Percentiles rank a stretch among this genome's conserved stretches.
Evolutionary conservation across 2,888 invertebrate species (phyloP).

Genomic region (Troilus luridus): DNA sequence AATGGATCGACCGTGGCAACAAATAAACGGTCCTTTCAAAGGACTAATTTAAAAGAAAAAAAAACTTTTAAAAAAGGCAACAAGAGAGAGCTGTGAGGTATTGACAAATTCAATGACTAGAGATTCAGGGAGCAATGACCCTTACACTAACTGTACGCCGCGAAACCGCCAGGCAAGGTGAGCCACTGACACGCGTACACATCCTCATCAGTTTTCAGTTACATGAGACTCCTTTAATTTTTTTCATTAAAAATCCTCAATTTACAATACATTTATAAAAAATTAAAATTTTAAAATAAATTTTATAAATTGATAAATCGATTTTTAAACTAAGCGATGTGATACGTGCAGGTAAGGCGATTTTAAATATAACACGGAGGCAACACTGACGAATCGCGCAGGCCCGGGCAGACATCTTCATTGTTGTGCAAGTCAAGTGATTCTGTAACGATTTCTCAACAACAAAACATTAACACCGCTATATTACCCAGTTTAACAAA

Average conservation of each 20-base stretch:
- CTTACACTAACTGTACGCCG: constrained; percentile 25
- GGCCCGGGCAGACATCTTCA: constrained; percentile 39
- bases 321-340: no score
- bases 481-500: no score
- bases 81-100: neutral
- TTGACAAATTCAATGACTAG: constrained; percentile 42
- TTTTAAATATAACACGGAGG: neutral
- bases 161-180: constrained; percentile 3
- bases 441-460: constrained; percentile 41
- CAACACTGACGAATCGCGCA: neutral
- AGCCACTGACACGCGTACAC: constrained; percentile 42
- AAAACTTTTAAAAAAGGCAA: no score
- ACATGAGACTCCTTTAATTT: neutral
- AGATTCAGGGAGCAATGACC: constrained; percentile 16
- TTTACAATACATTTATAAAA: neutral
- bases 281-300: neutral
- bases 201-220: neutral
- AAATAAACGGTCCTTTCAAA: no score
- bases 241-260: neutral
- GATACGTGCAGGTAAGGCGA: neutral
- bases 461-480: neutral
- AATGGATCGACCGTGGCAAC: no score
- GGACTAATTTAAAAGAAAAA: no score
- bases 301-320: no score
- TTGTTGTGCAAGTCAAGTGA: constrained; percentile 44